Percentiles rank a stretch among this genome's conserved stretches.
Evolutionary conservation across 1,140 invertebrate genomes (phyloP).

Genomic region (Zelostemma sp.): DNA sequence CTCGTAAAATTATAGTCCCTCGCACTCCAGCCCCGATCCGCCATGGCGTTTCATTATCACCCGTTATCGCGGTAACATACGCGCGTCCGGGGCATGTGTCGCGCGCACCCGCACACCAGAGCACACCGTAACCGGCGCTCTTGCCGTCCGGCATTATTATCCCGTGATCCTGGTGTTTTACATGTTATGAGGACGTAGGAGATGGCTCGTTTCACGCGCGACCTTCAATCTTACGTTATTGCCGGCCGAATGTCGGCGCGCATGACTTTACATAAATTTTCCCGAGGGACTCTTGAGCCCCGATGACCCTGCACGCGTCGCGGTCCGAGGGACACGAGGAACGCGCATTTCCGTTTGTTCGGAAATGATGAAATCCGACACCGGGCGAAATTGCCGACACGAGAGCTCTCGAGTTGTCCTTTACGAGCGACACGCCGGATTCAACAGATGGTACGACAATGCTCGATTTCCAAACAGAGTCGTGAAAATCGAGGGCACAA

Average conservation of each 20-base stretch:
- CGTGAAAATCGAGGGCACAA: too few relatives aligned
- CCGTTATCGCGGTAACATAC: slow-evolving; percentile 39
- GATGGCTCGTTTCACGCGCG: slow-evolving; percentile 47
- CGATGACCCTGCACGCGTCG: background rate
- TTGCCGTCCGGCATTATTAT: slow-evolving; percentile 53
- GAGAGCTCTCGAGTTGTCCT: too few relatives aligned
- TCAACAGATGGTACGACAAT: too few relatives aligned
- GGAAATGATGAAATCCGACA: too few relatives aligned
- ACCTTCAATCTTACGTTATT: slow-evolving; percentile 64
- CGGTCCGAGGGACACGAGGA: too few relatives aligned
- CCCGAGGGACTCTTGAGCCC: slow-evolving; percentile 1
- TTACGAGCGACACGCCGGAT: too few relatives aligned
- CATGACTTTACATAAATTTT: slow-evolving; percentile 50
- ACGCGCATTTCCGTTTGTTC: too few relatives aligned
- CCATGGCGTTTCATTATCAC: slow-evolving; percentile 52
- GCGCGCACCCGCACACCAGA: slow-evolving; percentile 4
- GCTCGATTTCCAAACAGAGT: too few relatives aligned
- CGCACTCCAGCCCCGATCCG: slow-evolving; percentile 29
- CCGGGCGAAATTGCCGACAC: too few relatives aligned
- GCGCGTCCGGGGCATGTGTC: slow-evolving; percentile 17
- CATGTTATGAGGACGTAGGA: slow-evolving; percentile 62
- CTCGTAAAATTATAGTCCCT: slow-evolving; percentile 49
- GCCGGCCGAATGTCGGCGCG: slow-evolving; percentile 29
- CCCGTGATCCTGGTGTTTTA: slow-evolving; percentile 65
- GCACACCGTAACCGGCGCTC: slow-evolving; percentile 1